These are phyloP conservation scores for Dreissena rostriformis DNA, from an alignment of 1,140 invertebrate species.

Conservation along the genomic window DNA sequence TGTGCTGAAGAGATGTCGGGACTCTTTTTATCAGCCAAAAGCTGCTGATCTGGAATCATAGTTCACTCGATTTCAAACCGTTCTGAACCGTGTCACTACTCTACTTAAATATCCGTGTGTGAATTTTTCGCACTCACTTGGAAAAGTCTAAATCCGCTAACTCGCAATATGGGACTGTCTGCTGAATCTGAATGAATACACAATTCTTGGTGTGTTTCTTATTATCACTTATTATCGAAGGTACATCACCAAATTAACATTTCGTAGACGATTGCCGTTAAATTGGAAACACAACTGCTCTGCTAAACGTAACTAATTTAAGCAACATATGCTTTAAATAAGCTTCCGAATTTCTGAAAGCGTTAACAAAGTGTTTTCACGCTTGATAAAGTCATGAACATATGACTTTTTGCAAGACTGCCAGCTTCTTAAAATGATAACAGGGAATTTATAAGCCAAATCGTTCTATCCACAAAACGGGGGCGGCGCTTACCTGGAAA, in stretches of 20 bases:
- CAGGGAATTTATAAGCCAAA: background rate
- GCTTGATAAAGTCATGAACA: no score
- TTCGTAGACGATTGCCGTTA: background rate
- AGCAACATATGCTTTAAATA: constrained; percentile 41
- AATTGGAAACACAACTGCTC: constrained; percentile 38
- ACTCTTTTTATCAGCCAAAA: constrained; percentile 20
- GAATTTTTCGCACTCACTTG: background rate
- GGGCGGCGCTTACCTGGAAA: background rate
- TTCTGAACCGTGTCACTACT: no score
- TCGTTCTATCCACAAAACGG: background rate
- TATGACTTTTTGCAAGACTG: background rate
- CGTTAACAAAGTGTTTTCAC: no score
- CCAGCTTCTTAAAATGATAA: background rate
- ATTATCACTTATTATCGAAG: constrained; percentile 44
- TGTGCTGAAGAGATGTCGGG: constrained; percentile 9
- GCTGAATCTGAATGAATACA: background rate
- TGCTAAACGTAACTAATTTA: constrained; percentile 44
- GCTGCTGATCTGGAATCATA: constrained; percentile 43
- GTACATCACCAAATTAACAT: constrained; percentile 34
- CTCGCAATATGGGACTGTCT: no score
- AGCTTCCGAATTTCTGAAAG: background rate
- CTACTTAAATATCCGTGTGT: background rate
- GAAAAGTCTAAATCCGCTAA: background rate
- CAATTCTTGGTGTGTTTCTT: constrained; percentile 17
- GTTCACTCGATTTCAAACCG: background rate